Evolutionary conservation across 2,888 invertebrate genomes (phyloP), one percentile per base, ranked within the genome.

Genomic region (Cephus rjabovi): DNA sequence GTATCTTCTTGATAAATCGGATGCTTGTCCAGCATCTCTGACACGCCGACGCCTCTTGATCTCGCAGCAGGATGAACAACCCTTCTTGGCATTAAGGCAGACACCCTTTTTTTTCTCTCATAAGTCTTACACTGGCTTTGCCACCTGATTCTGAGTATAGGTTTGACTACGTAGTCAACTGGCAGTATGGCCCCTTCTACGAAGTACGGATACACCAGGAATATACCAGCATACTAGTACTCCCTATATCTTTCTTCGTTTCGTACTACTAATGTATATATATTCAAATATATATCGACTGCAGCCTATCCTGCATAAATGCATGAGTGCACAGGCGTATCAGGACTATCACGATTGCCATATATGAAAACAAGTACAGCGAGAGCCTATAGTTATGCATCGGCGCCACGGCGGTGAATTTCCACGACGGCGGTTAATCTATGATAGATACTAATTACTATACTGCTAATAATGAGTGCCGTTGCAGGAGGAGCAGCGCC

Each of bases 31-130:
- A 79, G 83, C 84, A 79, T 80, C 82, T 81, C 81, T 83, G 86
- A 84, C 83, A 80, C 77, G 77, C 83, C 81, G 85, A 87, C 86
- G 88, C 88, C 87, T 88, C 87, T 87, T 88, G 88, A 88, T 88
- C 86, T 81, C 81, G 80, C 79, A 79, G 79, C 56, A n/a, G 34
- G 71, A 30, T 30, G 71, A 70, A 56, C 74, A 75, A 56, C 68
- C 34, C 37, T 35, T 75, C 23, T 70, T 31, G 40, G 40, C 40
- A 40, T 40, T 40, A 15, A 40, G 23, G 40, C 23, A 40, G 23
- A 40, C 23, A 40, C 23, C 9, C 15, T 23, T 23, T 23, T 23
- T 40, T 40, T 40, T 23, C 0, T 40, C 40, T 6, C 40, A 6
- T 6, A 40, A 40, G 40, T 23, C 40, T 40, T 15, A 40, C 40